Percentiles rank a stretch among this genome's conserved stretches.
phyloP scores from a whole-genome alignment of 2,797 vertebrate species.

The Semotilus atromaculatus region DNA sequence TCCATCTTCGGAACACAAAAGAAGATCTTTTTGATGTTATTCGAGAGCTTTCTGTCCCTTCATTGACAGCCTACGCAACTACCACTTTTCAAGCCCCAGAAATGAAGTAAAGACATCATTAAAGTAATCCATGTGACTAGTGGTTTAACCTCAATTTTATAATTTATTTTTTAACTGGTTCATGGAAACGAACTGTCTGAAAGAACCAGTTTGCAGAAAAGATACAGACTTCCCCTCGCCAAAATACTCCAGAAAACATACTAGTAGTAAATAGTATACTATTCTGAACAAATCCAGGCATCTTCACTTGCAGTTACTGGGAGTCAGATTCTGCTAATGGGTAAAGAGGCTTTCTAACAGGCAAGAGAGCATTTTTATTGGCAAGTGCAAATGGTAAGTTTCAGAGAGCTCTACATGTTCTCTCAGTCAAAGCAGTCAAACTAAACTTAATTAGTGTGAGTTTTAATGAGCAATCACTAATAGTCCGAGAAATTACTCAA shows the following conservation, averaged over 20 bases:
- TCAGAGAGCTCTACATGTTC: neutral
- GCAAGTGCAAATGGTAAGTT: neutral
- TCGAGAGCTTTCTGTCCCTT: too few relatives aligned
- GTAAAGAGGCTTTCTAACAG: neutral
- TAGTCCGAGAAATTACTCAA: neutral
- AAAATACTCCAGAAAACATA: neutral
- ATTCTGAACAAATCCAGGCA: neutral
- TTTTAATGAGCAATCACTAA: conserved; percentile 24
- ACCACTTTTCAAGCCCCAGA: too few relatives aligned
- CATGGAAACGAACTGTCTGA: neutral
- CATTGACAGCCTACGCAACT: too few relatives aligned
- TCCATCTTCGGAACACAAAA: too few relatives aligned
- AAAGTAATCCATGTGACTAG: too few relatives aligned
- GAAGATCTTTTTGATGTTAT: too few relatives aligned
- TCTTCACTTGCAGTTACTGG: neutral
- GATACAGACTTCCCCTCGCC: neutral
- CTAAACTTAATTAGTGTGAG: neutral
- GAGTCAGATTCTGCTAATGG: neutral
- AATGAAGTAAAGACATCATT: too few relatives aligned
- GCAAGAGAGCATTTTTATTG: too few relatives aligned
- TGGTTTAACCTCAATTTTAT: too few relatives aligned
- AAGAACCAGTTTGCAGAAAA: neutral
- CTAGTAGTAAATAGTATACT: neutral
- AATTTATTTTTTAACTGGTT: neutral
- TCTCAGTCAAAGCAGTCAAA: neutral